These are phyloP conservation scores for Cavia porcellus DNA, from an alignment of 2,113 vertebrate genomes.

Conservation along the genomic window DNA sequence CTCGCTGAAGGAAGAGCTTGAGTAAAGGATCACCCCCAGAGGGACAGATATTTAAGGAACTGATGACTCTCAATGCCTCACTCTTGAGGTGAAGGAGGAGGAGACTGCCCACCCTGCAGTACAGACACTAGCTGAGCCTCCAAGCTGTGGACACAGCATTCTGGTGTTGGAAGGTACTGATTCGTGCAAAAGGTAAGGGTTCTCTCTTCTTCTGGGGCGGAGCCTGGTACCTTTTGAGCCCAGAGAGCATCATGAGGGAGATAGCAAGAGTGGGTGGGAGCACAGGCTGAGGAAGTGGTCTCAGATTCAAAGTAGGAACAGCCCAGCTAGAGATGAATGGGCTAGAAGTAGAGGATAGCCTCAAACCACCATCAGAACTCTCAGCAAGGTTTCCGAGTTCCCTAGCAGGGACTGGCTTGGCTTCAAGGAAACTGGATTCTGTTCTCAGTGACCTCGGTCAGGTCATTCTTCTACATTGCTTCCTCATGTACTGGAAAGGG, in stretches of 20 bases:
- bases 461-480: not conserved
- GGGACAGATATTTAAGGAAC: constrained; percentile 30
- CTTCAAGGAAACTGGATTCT: not conserved
- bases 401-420: not conserved
- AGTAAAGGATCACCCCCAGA: constrained; percentile 4
- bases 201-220: not conserved
- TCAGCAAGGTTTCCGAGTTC: not conserved
- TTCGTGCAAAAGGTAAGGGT: not conserved
- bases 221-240: not conserved
- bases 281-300: not conserved
- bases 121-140: not conserved
- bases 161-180: not conserved
- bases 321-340: not conserved
- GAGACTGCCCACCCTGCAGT: not conserved
- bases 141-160: not conserved
- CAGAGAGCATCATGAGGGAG: not conserved
- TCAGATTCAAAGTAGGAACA: not conserved
- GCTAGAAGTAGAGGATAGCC: not conserved
- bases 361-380: not conserved
- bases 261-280: not conserved
- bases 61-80: not conserved
- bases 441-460: not conserved
- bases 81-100: not conserved
- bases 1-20: not conserved
- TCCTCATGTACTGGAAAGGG: not conserved